These are phyloP conservation scores for Clepsis dumicolana DNA, from an alignment of 2,888 invertebrate genomes.

Conservation along the genomic window DNA sequence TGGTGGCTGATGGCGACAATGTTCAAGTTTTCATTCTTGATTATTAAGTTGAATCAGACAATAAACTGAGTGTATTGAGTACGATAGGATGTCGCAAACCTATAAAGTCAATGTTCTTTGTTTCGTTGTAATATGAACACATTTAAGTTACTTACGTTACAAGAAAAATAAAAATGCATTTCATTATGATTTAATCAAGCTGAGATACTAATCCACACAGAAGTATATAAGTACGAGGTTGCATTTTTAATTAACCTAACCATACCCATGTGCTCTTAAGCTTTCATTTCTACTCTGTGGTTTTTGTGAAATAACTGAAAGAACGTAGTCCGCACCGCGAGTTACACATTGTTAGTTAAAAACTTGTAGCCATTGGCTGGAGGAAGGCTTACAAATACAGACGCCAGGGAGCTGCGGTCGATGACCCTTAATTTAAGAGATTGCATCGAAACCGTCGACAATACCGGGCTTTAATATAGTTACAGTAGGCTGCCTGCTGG, in stretches of 20 bases:
- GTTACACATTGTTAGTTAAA: not conserved
- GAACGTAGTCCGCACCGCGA: not conserved
- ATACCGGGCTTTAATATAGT: too few species aligned
- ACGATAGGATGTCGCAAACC: too few species aligned
- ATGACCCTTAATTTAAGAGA: not conserved
- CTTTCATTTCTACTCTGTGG: not conserved
- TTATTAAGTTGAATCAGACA: not conserved
- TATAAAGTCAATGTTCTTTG: not conserved
- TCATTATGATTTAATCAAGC: not conserved
- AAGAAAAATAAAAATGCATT: not conserved
- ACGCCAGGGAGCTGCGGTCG: not conserved
- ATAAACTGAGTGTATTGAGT: not conserved
- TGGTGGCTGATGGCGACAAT: not conserved
- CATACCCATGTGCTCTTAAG: not conserved
- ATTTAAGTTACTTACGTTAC: not conserved
- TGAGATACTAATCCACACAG: not conserved
- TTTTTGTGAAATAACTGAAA: not conserved
- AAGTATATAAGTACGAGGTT: not conserved
- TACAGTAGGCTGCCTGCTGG: too few species aligned
- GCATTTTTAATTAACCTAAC: slow-evolving; percentile 5
- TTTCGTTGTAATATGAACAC: not conserved
- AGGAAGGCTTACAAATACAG: not conserved
- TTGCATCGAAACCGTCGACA: not conserved
- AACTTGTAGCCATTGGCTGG: not conserved
- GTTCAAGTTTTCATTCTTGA: not conserved